Conservation (phyloP, 2,113 vertebrate genomes). For the Eptatretus burgeri region DNA sequence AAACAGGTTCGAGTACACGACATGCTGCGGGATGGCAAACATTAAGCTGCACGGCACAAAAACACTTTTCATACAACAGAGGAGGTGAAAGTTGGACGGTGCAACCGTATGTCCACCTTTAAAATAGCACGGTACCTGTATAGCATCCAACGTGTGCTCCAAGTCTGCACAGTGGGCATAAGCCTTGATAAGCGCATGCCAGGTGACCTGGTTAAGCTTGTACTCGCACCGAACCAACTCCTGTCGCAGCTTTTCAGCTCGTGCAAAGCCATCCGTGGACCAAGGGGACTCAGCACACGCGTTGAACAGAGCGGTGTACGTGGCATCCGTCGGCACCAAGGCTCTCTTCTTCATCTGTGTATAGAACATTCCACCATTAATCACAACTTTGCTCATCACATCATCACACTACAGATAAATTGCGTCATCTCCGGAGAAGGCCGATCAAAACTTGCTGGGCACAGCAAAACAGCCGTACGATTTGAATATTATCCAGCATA, state of each 20-base stretch:
- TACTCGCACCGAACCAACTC: slow-evolving; percentile 19
- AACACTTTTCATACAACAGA: not conserved
- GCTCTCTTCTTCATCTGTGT: slow-evolving; percentile 68
- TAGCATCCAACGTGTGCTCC: slow-evolving; percentile 29
- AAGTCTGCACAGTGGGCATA: slow-evolving; percentile 38
- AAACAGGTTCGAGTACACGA: too few relatives aligned
- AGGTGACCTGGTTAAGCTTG: slow-evolving; percentile 32
- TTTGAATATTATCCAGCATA: too few relatives aligned
- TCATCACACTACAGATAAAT: too few relatives aligned
- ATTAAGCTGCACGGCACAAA: not conserved
- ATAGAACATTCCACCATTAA: too few relatives aligned
- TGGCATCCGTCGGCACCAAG: slow-evolving; percentile 29
- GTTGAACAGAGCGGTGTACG: slow-evolving; percentile 72
- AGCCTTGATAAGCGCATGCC: slow-evolving; percentile 50
- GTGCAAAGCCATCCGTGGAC: slow-evolving; percentile 36
- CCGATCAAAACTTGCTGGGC: too few relatives aligned
- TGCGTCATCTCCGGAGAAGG: too few relatives aligned
- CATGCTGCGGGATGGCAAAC: too few relatives aligned
- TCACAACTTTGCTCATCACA: too few relatives aligned
- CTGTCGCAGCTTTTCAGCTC: slow-evolving; percentile 33
- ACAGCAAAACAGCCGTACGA: too few relatives aligned
- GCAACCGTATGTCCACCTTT: not conserved
- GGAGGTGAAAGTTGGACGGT: not conserved
- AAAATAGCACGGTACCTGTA: slow-evolving; percentile 25
- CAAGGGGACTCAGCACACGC: slow-evolving; percentile 47